Conservation (phyloP, 2,797 vertebrate species). For the Diplodus puntazzo region DNA sequence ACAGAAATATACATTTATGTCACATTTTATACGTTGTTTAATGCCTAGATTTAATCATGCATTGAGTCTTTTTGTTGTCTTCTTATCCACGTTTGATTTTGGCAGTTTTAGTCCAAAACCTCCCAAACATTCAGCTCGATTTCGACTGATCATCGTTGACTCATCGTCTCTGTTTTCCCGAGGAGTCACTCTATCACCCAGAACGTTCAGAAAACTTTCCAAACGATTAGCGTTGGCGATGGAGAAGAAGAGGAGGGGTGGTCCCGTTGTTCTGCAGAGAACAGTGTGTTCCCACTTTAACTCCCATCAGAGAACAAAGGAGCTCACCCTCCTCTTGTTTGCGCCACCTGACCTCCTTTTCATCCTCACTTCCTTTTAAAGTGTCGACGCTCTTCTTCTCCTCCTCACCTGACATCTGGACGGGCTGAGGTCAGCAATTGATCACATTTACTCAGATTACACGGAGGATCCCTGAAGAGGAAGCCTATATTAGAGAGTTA, state of each 20-base stretch:
- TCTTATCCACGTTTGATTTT: too few relatives aligned
- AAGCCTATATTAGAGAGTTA: not conserved
- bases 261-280: slow-evolving; percentile 21
- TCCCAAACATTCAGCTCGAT: too few relatives aligned
- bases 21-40: too few relatives aligned
- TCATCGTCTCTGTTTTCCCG: not conserved
- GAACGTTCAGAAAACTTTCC: not conserved
- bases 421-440: slow-evolving; percentile 19
- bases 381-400: slow-evolving; percentile 1
- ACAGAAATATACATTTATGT: too few relatives aligned
- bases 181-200: not conserved
- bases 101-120: not conserved
- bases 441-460: slow-evolving; percentile 25
- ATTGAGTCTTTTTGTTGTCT: too few relatives aligned
- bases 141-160: not conserved
- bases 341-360: not conserved
- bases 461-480: too few relatives aligned
- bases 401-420: slow-evolving; percentile 16
- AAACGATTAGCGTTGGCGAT: too few relatives aligned
- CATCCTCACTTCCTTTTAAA: not conserved
- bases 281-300: slow-evolving; percentile 51
- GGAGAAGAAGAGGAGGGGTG: slow-evolving; percentile 5
- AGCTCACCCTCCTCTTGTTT: not conserved
- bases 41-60: too few relatives aligned
- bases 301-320: slow-evolving; percentile 26